phyloP scores from a whole-genome alignment of 2,113 vertebrate species.

The Ariopsis seemanni region DNA sequence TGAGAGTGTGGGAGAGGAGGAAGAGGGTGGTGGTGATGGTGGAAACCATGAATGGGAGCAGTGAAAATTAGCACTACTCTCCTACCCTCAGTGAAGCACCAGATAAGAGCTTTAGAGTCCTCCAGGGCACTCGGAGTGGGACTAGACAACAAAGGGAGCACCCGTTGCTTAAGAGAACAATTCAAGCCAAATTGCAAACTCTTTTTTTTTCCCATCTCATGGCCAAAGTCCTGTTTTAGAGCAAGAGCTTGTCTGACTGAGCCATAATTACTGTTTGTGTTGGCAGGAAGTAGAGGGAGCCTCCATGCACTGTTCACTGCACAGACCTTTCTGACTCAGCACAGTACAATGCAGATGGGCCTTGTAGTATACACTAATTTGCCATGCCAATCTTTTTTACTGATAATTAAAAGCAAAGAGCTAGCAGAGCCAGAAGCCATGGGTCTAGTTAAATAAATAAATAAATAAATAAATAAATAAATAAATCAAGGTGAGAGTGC shows the following conservation, averaged over 20 bases:
- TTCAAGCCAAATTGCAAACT: constrained; percentile 82
- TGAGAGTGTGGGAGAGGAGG: not conserved
- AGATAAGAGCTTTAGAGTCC: constrained; percentile 69
- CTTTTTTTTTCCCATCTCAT: constrained; percentile 57
- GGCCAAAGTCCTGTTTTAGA: constrained; percentile 83
- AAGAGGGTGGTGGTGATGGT: constrained; percentile 12
- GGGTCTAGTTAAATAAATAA: constrained; percentile 48
- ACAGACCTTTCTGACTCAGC: constrained; percentile 80
- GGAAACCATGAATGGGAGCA: constrained; percentile 62
- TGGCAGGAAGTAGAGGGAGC: constrained; percentile 76
- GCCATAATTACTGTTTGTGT: constrained; percentile 89
- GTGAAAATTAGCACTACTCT: constrained; percentile 80
- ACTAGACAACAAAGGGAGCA: constrained; percentile 62
- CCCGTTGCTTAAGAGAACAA: constrained; percentile 71
- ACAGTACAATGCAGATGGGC: constrained; percentile 76
- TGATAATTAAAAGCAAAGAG: constrained; percentile 68
- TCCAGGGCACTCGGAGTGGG: constrained; percentile 48
- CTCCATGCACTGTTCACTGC: constrained; percentile 76
- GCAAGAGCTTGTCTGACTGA: constrained; percentile 76
- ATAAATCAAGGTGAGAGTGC: constrained; percentile 32
- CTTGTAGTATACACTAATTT: constrained; percentile 81
- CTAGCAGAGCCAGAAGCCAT: constrained; percentile 53
- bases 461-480: constrained; percentile 53
- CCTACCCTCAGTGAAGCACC: constrained; percentile 76
- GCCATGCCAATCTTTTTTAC: constrained; percentile 69